Conservation (phyloP, 2,797 vertebrate genomes). For the Pseudochromis fuscus region DNA sequence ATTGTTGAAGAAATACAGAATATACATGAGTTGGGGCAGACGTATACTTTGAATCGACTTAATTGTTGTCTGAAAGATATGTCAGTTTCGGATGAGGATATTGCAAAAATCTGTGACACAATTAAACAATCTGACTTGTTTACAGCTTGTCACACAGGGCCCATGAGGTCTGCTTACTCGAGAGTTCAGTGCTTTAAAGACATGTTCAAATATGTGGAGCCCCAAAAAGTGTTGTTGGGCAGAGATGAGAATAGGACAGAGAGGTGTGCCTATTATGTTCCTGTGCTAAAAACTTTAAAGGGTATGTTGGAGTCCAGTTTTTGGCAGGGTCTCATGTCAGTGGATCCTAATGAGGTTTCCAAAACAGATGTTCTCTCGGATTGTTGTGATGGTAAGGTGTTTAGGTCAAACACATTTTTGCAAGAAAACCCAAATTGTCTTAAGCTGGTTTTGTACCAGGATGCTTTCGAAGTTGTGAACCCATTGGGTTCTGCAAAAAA, state of each 20-base stretch:
- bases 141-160: conserved; percentile 27
- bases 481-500: conserved; percentile 23
- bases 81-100: conserved; percentile 25
- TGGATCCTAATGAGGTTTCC: conserved; percentile 1
- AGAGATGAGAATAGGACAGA: conserved; percentile 2
- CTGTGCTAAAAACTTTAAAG: not conserved
- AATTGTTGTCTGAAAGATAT: not conserved
- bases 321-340: conserved; percentile 15
- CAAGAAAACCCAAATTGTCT: conserved; percentile 24
- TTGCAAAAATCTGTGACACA: conserved; percentile 14
- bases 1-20: conserved; percentile 65
- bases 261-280: not conserved
- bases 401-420: conserved; percentile 26
- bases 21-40: conserved; percentile 55
- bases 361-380: conserved; percentile 19
- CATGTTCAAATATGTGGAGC: conserved; percentile 20
- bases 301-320: not conserved
- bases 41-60: conserved; percentile 25
- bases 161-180: conserved; percentile 27
- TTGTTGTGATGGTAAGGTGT: conserved; percentile 18
- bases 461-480: conserved; percentile 22
- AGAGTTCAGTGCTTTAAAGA: conserved; percentile 39
- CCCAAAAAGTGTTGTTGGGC: conserved; percentile 26
- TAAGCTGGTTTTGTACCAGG: conserved; percentile 30
- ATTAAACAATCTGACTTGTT: conserved; percentile 28